Evolutionary conservation across 2,797 vertebrate species (phyloP).

Genomic region (Eospalax fontanierii): DNA sequence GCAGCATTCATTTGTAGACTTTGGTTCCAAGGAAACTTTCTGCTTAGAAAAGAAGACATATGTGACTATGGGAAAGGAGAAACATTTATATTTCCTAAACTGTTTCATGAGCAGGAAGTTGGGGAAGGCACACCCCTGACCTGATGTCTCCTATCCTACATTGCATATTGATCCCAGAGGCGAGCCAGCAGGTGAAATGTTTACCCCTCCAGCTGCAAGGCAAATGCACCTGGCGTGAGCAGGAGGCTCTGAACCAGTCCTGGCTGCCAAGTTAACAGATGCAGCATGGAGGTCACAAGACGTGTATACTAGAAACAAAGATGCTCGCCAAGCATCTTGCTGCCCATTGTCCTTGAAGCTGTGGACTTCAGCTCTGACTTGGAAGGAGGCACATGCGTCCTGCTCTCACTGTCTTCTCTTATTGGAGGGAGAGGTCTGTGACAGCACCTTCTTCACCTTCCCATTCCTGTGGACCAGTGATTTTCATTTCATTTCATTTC

Average conservation of each 20-base stretch:
- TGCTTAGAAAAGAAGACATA: not conserved
- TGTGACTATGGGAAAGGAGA: not conserved
- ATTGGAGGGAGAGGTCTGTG: not conserved
- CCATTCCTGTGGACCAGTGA: not conserved
- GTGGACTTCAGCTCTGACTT: not conserved
- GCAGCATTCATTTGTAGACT: not conserved
- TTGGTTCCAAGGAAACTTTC: not conserved
- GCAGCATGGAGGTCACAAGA: not conserved
- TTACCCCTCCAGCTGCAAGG: slow-evolving; percentile 34
- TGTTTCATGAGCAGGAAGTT: not conserved
- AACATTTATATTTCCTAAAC: not conserved
- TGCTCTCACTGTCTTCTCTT: not conserved
- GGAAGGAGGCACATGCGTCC: not conserved
- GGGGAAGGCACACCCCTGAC: not conserved
- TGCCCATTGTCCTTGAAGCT: not conserved
- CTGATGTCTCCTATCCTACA: not conserved
- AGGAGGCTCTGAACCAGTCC: not conserved
- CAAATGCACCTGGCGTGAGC: not conserved
- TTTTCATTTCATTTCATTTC: not conserved
- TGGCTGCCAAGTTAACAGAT: not conserved
- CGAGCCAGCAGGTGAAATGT: not conserved
- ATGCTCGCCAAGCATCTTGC: not conserved
- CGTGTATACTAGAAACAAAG: not conserved
- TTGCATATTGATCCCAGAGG: not conserved
- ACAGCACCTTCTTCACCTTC: not conserved